These are phyloP conservation scores for Notoglanidium macrostoma DNA, from an alignment of 2,797 vertebrate genomes.

Conservation along the genomic window DNA sequence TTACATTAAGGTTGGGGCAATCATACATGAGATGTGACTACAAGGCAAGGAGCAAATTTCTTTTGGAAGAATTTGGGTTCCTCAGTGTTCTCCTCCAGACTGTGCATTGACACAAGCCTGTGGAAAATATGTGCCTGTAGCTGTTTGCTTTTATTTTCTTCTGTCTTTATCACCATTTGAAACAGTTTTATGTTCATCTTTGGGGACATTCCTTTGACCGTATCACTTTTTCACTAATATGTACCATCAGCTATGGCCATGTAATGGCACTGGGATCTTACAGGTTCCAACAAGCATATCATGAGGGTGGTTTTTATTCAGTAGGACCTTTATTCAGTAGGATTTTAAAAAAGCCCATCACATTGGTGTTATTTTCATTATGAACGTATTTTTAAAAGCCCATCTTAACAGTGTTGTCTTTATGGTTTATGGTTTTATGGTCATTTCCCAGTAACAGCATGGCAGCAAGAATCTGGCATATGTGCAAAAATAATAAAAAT, in stretches of 20 bases:
- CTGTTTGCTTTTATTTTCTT: not conserved
- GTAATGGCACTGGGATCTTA: not conserved
- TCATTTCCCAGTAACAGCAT: not conserved
- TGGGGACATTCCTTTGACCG: not conserved
- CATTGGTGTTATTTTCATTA: not conserved
- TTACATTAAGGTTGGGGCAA: not conserved
- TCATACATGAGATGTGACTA: not conserved
- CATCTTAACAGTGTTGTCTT: not conserved
- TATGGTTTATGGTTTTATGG: slow-evolving; percentile 4
- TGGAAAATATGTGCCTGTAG: not conserved
- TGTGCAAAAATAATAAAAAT: not conserved
- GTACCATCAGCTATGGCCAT: not conserved
- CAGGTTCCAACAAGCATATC: not conserved
- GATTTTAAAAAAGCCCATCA: not conserved
- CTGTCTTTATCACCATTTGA: not conserved
- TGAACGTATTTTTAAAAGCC: not conserved
- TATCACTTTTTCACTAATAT: slow-evolving; percentile 1
- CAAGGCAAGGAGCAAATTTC: not conserved
- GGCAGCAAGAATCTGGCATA: not conserved
- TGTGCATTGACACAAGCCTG: not conserved
- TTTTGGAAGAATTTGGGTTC: not conserved
- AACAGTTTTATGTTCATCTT: too few relatives aligned
- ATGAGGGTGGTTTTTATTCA: not conserved
- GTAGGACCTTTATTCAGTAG: not conserved
- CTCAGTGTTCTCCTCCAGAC: not conserved